Conservation (phyloP, 2,113 vertebrate species). For the Xiphophorus maculatus region DNA sequence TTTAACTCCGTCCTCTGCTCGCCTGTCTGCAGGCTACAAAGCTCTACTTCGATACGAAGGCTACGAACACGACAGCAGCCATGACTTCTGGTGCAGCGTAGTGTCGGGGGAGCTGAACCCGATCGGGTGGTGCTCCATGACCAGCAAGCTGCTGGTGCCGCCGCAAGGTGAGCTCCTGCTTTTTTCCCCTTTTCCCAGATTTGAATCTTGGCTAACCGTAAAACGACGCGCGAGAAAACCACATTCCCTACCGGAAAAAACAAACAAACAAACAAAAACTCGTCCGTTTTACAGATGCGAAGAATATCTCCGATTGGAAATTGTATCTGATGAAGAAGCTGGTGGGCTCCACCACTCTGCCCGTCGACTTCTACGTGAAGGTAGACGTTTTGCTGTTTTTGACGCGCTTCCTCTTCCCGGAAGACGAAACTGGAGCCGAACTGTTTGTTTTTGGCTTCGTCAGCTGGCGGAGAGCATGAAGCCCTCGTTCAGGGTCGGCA, state of each 20-base stretch:
- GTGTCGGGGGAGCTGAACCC: slow-evolving; percentile 91
- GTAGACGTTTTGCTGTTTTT: slow-evolving; percentile 65
- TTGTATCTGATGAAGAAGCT: slow-evolving; percentile 91
- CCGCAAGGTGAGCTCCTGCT: slow-evolving; percentile 84
- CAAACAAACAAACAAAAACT: no score
- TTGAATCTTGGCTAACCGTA: neutral
- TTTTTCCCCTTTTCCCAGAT: no score
- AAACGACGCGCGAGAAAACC: neutral
- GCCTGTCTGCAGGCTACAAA: slow-evolving; percentile 85
- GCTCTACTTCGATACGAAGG: slow-evolving; percentile 91
- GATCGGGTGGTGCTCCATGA: slow-evolving; percentile 95
- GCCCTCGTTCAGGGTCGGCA: slow-evolving; percentile 86
- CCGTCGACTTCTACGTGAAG: slow-evolving; percentile 94
- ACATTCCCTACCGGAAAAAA: neutral
- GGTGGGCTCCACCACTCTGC: slow-evolving; percentile 89
- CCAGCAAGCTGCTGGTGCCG: slow-evolving; percentile 94
- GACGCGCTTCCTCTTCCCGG: neutral
- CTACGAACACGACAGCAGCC: slow-evolving; percentile 86
- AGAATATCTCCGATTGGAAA: slow-evolving; percentile 87
- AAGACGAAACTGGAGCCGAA: no score
- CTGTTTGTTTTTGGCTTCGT: neutral
- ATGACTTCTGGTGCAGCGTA: slow-evolving; percentile 95
- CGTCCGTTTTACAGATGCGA: slow-evolving; percentile 59
- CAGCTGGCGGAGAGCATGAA: slow-evolving; percentile 92
- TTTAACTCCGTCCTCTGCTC: neutral